Evolutionary conservation across 2,113 vertebrate species (phyloP).

Genomic region (Elgaria multicarinata): DNA sequence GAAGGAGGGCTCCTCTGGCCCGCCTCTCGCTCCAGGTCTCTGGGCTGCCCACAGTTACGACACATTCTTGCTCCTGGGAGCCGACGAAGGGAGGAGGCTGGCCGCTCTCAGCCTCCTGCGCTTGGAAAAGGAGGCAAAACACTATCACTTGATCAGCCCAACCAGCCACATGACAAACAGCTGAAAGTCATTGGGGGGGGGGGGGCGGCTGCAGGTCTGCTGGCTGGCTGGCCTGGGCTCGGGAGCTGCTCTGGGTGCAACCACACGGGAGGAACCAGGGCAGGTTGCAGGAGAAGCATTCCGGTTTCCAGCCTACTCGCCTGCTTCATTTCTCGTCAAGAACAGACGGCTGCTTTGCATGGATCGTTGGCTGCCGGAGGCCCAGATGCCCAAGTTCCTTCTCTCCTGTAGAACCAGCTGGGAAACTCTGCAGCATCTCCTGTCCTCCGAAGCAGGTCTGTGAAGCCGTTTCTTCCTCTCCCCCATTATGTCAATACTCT

Average conservation of each 20-base stretch:
- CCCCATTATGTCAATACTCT: too few relatives aligned
- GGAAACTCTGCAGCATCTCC: constrained; percentile 33
- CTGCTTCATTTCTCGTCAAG: neutral
- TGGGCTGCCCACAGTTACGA: neutral
- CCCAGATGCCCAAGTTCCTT: constrained; percentile 40
- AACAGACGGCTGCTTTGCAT: constrained; percentile 36
- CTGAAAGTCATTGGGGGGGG: constrained; percentile 83
- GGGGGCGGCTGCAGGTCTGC: too few relatives aligned
- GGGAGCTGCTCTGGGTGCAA: neutral
- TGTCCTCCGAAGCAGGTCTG: constrained; percentile 50
- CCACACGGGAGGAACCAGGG: neutral
- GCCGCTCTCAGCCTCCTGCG: neutral
- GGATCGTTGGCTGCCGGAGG: constrained; percentile 46
- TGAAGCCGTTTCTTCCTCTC: neutral
- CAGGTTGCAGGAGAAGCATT: neutral
- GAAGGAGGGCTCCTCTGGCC: neutral
- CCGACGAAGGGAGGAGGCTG: neutral
- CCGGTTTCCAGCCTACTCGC: too few relatives aligned
- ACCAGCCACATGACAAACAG: constrained; percentile 85
- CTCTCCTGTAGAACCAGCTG: constrained; percentile 37
- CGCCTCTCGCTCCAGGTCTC: too few relatives aligned
- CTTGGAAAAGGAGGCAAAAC: constrained; percentile 45
- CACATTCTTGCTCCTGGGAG: neutral
- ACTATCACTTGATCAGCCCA: constrained; percentile 78
- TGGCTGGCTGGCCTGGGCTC: neutral